Percentiles rank a stretch among this genome's conserved stretches.
These are phyloP conservation scores for Semnornis frantzii DNA, from an alignment of 2,113 vertebrate species.

Conservation along the genomic window DNA sequence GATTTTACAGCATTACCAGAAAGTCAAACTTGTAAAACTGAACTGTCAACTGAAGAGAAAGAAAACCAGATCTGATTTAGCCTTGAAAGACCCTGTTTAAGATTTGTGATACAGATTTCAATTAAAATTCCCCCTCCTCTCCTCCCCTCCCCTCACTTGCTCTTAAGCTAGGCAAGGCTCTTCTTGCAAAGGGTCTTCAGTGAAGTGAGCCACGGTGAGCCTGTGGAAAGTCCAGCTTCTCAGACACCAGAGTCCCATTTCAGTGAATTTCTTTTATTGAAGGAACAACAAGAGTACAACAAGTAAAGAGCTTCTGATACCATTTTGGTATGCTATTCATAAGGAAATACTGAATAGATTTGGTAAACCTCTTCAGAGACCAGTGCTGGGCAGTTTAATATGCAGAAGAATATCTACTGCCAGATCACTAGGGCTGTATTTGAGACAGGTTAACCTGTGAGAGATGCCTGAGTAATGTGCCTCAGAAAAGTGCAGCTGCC, in stretches of 20 bases:
- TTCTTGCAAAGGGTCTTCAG: background rate
- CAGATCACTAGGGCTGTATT: background rate
- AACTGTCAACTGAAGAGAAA: background rate
- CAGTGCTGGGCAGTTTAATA: background rate
- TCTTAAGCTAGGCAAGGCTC: background rate
- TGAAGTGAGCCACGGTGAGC: background rate
- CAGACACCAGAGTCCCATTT: background rate
- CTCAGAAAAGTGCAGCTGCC: background rate
- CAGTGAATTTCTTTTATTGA: background rate
- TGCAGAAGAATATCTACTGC: background rate
- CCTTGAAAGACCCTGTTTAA: background rate
- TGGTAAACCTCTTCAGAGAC: background rate
- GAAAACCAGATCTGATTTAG: background rate
- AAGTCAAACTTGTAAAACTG: background rate
- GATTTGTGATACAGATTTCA: background rate
- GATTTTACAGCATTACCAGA: accelerated
- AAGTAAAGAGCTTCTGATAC: background rate
- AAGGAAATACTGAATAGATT: background rate
- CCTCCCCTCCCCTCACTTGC: too few relatives aligned
- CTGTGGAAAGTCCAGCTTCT: background rate
- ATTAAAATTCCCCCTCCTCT: background rate
- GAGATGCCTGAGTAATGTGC: background rate
- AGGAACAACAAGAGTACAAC: background rate
- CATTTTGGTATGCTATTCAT: background rate
- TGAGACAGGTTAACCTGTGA: background rate